Conservation (phyloP, 2,113 vertebrate species). For the Struthidea cinerea region DNA sequence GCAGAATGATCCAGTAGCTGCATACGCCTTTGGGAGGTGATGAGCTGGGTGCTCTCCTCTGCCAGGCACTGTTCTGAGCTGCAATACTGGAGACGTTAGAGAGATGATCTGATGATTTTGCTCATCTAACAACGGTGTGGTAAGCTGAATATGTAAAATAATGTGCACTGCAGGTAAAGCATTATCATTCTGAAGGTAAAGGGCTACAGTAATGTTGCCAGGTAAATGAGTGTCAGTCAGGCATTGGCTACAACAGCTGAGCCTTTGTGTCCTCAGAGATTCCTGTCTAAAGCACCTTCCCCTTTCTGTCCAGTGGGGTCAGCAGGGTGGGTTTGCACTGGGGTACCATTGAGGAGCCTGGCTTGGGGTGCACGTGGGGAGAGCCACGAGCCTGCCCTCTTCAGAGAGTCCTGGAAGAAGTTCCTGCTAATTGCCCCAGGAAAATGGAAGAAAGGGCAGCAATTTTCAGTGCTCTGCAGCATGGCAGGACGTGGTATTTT, state of each 20-base stretch:
- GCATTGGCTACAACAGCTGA: neutral
- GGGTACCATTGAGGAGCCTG: neutral
- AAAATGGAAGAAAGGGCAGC: neutral
- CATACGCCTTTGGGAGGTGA: neutral
- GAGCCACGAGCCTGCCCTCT: rapidly evolving
- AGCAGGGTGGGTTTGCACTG: neutral
- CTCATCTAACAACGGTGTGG: neutral
- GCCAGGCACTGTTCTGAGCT: neutral
- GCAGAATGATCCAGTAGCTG: neutral
- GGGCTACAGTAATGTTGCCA: neutral
- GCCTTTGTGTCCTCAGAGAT: neutral
- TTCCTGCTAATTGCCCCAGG: neutral
- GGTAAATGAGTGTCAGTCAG: neutral
- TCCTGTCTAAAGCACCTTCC: neutral
- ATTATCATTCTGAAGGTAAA: neutral
- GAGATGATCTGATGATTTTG: neutral
- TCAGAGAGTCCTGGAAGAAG: neutral
- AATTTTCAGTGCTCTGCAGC: neutral
- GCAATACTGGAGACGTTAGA: rapidly evolving
- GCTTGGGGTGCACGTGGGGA: neutral
- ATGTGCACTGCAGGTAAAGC: neutral
- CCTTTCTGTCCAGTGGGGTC: neutral
- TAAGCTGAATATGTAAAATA: neutral
- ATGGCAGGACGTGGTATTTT: neutral
- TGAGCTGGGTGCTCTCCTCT: neutral